These are phyloP conservation scores for Folsomia candida DNA, from an alignment of 2,888 invertebrate species.

Conservation along the genomic window DNA sequence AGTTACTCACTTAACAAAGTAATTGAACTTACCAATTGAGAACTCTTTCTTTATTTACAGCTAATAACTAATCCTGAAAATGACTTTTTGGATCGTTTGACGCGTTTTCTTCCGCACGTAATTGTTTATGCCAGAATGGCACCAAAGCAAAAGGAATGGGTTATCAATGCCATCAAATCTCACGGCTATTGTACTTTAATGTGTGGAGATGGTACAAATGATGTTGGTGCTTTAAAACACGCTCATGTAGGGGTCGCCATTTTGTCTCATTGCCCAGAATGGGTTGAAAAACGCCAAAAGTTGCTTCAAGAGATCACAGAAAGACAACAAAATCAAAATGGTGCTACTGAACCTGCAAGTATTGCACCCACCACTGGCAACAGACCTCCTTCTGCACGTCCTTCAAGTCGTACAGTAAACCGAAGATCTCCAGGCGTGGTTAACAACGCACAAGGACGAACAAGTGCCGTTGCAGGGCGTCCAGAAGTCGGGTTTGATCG, in stretches of 20 bases:
- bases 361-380: not conserved
- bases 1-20: no score
- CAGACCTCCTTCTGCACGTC: conserved; percentile 10
- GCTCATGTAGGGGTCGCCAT: conserved; percentile 73
- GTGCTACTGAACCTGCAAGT: not conserved
- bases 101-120: conserved; percentile 72
- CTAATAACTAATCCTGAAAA: conserved; percentile 56
- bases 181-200: conserved; percentile 88
- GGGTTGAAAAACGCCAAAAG: conserved; percentile 49
- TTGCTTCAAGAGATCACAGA: conserved; percentile 42
- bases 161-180: conserved; percentile 82
- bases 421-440: conserved; percentile 2
- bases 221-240: conserved; percentile 97
- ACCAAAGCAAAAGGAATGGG: conserved; percentile 97
- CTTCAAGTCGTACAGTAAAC: not conserved
- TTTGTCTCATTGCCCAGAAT: conserved; percentile 48
- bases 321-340: conserved; percentile 17
- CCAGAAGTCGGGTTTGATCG: conserved; percentile 51
- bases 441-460: not conserved
- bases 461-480: conserved; percentile 1
- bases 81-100: conserved; percentile 40
- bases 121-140: conserved; percentile 95
- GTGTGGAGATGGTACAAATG: conserved; percentile 99
- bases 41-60: no score
- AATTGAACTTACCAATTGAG: no score